A percentile compares a stretch with the other conserved stretches of the same genome.
phyloP scores from a whole-genome alignment of 2,888 invertebrate genomes.

The Andrena bicolor region DNA sequence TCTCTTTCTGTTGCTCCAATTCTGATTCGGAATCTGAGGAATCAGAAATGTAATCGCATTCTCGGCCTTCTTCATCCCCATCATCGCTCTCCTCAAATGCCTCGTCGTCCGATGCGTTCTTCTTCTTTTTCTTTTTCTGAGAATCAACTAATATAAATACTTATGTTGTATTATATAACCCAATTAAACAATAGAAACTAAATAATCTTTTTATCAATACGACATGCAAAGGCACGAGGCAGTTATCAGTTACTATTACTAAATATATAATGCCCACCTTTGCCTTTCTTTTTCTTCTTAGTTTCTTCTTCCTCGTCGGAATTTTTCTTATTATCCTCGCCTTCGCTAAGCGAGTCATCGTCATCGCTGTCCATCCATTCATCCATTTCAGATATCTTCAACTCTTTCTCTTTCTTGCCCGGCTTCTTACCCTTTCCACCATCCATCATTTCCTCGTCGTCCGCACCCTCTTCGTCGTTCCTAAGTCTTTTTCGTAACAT shows the following conservation, averaged over 20 bases:
- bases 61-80: constrained; percentile 97
- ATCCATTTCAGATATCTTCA: constrained; percentile 97
- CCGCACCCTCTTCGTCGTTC: constrained; percentile 88
- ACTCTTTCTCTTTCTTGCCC: constrained; percentile 86
- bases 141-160: constrained; percentile 63
- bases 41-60: constrained; percentile 97
- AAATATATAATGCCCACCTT: constrained; percentile 47
- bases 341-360: constrained; percentile 91
- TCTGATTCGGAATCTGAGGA: constrained; percentile 92
- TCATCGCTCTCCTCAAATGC: constrained; percentile 98
- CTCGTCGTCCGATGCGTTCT: constrained; percentile 94
- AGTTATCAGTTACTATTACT: neutral
- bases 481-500: constrained; percentile 96
- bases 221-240: no score
- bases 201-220: neutral
- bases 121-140: constrained; percentile 89
- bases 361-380: constrained; percentile 94
- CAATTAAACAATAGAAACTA: neutral
- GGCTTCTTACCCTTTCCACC: constrained; percentile 82
- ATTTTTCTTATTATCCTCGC: constrained; percentile 88
- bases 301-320: constrained; percentile 87
- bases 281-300: constrained; percentile 89
- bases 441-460: constrained; percentile 89
- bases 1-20: constrained; percentile 90
- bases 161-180: constrained; percentile 16